A percentile compares a stretch with the other conserved stretches of the same genome.
phyloP scores from a whole-genome alignment of 1,140 invertebrate species.

The Potamilus streckersoni region DNA sequence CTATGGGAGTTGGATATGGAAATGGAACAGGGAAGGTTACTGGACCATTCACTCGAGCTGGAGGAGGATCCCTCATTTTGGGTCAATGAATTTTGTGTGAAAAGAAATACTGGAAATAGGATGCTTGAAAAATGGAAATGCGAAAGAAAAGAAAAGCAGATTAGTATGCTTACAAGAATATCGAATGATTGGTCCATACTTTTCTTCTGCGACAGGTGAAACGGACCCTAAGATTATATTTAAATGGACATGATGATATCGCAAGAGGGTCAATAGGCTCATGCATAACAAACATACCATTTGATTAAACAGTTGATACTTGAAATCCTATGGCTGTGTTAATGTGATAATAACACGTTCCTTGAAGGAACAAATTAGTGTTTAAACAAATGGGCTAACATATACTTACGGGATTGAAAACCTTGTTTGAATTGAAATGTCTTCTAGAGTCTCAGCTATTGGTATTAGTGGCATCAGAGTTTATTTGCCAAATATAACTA shows the following conservation, averaged over 20 bases:
- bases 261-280: neutral
- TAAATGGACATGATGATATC: neutral
- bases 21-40: neutral
- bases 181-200: too few species aligned
- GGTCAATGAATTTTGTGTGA: neutral
- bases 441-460: slow-evolving; percentile 10
- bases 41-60: neutral
- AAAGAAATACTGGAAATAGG: neutral
- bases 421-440: neutral
- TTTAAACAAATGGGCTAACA: too few species aligned
- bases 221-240: neutral
- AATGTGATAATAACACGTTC: neutral
- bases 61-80: neutral
- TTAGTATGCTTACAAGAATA: too few species aligned
- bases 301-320: slow-evolving; percentile 8
- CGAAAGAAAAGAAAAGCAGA: neutral
- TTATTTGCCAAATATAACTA: too few species aligned
- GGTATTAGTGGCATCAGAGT: neutral
- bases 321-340: slow-evolving; percentile 13
- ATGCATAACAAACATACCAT: neutral
- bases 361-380: neutral
- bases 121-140: neutral
- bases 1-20: too few species aligned
- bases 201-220: neutral
- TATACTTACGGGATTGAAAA: slow-evolving; percentile 1